Evolutionary conservation across 2,113 vertebrate genomes (phyloP).

Genomic region (Anolis sagrei): DNA sequence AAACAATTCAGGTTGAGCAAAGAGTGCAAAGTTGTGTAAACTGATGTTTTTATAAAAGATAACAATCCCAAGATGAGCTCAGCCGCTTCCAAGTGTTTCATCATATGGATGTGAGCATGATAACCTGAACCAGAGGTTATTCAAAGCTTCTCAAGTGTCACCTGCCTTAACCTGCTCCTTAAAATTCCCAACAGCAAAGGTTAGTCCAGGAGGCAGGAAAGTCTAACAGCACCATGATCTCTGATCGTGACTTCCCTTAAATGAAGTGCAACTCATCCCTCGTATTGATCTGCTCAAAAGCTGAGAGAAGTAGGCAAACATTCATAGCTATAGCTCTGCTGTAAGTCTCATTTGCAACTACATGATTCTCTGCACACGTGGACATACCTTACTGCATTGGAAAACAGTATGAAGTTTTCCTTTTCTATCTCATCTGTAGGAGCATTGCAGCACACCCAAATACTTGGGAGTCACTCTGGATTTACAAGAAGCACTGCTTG

Average conservation of each 20-base stretch:
- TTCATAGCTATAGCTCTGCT: background rate
- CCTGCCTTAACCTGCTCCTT: background rate
- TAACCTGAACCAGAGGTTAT: background rate
- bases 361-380: background rate
- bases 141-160: background rate
- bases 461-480: no score
- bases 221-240: no score
- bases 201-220: background rate
- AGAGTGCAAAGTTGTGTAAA: background rate
- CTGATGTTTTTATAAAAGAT: background rate
- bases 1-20: background rate
- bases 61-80: background rate
- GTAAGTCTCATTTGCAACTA: background rate
- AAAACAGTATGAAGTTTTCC: no score
- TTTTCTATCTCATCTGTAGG: no score
- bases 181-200: background rate
- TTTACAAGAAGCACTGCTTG: no score
- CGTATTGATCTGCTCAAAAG: background rate
- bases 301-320: background rate
- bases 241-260: background rate
- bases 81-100: background rate
- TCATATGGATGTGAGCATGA: background rate
- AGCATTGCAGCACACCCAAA: no score
- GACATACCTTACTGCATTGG: background rate
- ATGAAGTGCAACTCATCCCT: background rate